Evolutionary conservation across 2,113 vertebrate genomes (phyloP).

Genomic region (Elgaria multicarinata): DNA sequence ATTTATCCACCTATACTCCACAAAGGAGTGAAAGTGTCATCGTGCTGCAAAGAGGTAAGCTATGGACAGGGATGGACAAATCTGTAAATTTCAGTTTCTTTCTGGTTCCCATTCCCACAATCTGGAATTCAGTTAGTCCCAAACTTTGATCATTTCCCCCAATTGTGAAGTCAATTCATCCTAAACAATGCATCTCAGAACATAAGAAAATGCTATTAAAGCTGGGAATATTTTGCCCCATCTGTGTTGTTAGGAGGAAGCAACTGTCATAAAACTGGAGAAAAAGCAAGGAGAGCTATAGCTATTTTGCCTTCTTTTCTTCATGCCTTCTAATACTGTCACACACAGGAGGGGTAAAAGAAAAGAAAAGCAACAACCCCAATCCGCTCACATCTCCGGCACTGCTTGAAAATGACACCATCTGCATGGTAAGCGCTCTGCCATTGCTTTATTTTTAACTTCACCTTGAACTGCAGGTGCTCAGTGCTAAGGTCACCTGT

Average conservation of each 20-base stretch:
- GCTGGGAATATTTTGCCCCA: neutral
- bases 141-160: too few relatives aligned
- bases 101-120: too few relatives aligned
- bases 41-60: too few relatives aligned
- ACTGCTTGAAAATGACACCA: conserved; percentile 50
- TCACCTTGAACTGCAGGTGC: neutral
- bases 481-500: neutral
- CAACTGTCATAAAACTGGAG: neutral
- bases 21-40: too few relatives aligned
- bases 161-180: too few relatives aligned
- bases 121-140: too few relatives aligned
- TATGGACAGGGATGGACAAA: too few relatives aligned
- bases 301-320: conserved; percentile 36
- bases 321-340: conserved; percentile 2
- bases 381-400: neutral
- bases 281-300: neutral
- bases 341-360: conserved; percentile 1
- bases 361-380: too few relatives aligned
- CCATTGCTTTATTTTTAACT: conserved; percentile 25
- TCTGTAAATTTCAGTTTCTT: too few relatives aligned
- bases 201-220: neutral
- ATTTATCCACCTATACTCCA: too few relatives aligned
- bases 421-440: conserved; percentile 50
- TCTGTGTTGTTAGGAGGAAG: neutral
- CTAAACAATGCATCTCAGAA: too few relatives aligned